Base-by-base conservation (phyloP, 2,888 invertebrate genomes). In the Eucera pruinosa region DNA sequence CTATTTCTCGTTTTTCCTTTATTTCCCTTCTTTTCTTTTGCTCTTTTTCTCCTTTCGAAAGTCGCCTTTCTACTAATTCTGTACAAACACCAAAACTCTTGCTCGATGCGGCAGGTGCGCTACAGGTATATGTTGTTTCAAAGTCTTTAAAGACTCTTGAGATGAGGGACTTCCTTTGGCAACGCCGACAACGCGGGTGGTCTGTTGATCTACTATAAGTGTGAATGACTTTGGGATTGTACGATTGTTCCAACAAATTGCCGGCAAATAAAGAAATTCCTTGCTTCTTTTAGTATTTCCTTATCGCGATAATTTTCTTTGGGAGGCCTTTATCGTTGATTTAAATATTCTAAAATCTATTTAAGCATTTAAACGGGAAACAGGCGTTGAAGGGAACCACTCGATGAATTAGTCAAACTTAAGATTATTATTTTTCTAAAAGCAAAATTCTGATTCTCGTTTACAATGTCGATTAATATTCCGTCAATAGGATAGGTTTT, bases 111-210 rank as follows among this genome's bases (percentile, higher is more conserved):
- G 86, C 89, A 87, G 86, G 87, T 88, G 89, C 77, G 81, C 70
- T 62, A 78, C 87, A 90, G 90, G 89, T 90, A 90, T 89, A 87
- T 89, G 88, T 89, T 90, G 88, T 89, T 86, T 87, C 86, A 85
- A 83, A 87, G 84, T 85, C 84, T 87, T 85, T 78, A 82, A 87
- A 83, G 82, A 72, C 82, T 80, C 82, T 82, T 72, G 71, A 81
- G 78, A 74, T 75, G 58, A 50, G 69, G 70, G 72, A 78, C 80
- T 84, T 75, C 75, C 86, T 82, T 85, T 86, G 75, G 76, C 41
- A 47, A 36, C 55, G 80, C 80, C 86, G 85, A 85, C 86, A 67
- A 79, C 69, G 82, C 83, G 87, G 88, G 87, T 87, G 87, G 87
- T 81, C 84, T 62, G 61, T 61, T 66, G 41, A 52, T 23, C 68